Evolutionary conservation across 2,797 vertebrate genomes (phyloP).

Genomic region (Mormyrus hasselquistii): DNA sequence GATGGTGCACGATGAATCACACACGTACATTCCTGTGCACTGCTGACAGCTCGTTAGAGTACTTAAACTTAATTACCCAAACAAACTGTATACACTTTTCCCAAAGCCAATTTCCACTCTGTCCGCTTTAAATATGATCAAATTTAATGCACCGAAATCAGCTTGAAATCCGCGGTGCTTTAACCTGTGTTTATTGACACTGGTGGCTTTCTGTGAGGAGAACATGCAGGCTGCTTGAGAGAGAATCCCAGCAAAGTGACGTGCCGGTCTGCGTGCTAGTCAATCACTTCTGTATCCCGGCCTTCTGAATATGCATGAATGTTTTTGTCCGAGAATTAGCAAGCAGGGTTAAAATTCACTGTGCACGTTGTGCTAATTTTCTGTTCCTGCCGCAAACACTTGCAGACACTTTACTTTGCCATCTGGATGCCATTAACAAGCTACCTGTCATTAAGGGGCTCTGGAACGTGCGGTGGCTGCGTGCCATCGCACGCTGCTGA

Average conservation of each 20-base stretch:
- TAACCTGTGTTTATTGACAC: not conserved
- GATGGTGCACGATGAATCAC: not conserved
- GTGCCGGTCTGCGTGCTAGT: not conserved
- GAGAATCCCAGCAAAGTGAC: not conserved
- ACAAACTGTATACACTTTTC: not conserved
- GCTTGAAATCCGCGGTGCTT: not conserved
- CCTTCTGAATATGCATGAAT: not conserved
- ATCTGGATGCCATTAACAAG: slow-evolving; percentile 36
- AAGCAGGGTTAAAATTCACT: not conserved
- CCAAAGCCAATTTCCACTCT: not conserved
- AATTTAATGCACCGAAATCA: not conserved
- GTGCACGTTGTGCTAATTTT: not conserved
- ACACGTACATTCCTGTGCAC: not conserved
- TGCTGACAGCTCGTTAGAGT: not conserved
- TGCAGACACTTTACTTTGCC: slow-evolving; percentile 28
- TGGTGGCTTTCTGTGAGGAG: not conserved
- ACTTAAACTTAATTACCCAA: not conserved
- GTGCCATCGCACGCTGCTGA: not conserved
- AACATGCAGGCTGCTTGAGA: not conserved
- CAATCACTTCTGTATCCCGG: not conserved
- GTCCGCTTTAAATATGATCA: not conserved
- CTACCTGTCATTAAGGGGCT: slow-evolving; percentile 40
- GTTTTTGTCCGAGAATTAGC: not conserved
- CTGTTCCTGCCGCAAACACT: slow-evolving; percentile 2
- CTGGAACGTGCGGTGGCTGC: not conserved